Percentiles rank a stretch among this genome's conserved stretches.
Evolutionary conservation across 2,888 invertebrate genomes (phyloP).

Genomic region (Byasa hedistus): DNA sequence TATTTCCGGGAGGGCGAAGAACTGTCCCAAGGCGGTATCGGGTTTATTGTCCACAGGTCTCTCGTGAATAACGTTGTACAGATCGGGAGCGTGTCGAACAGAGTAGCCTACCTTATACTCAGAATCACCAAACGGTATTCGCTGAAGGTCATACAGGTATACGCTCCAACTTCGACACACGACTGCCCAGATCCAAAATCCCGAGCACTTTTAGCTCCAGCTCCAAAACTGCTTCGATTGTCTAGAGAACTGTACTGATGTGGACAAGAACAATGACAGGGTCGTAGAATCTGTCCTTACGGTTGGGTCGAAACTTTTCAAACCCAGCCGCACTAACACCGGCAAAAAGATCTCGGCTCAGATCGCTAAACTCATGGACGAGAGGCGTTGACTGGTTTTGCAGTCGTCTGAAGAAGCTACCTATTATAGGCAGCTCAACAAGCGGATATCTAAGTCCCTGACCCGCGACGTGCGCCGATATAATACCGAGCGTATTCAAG

Average conservation of each 20-base stretch:
- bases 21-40: no score
- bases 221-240: not conserved
- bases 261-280: not conserved
- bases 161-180: no score
- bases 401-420: not conserved
- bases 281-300: not conserved
- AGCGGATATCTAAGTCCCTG: no score
- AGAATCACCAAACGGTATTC: no score
- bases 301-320: not conserved
- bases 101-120: no score
- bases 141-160: no score
- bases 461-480: no score
- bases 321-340: not conserved
- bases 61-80: no score
- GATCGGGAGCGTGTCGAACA: no score
- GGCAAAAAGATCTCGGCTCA: not conserved
- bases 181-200: not conserved
- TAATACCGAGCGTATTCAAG: not conserved
- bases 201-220: not conserved
- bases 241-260: not conserved
- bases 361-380: not conserved
- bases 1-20: no score
- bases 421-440: not conserved
- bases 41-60: no score
- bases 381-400: not conserved